phyloP scores from a whole-genome alignment of 2,113 vertebrate genomes.

The Taurulus bubalis region DNA sequence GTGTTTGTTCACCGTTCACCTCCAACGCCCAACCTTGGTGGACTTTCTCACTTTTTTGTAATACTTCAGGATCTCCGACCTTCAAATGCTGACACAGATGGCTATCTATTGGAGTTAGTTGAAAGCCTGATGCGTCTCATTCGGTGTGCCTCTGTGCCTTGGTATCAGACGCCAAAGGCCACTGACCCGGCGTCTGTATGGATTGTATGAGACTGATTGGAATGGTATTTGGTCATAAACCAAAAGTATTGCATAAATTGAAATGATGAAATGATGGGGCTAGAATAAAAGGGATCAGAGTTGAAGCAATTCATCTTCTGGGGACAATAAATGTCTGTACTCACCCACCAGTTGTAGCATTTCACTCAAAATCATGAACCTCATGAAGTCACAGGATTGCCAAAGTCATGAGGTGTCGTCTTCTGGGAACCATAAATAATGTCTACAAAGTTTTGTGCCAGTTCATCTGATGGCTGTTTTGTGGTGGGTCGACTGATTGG shows the following conservation, averaged over 20 bases:
- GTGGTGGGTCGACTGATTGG: too few species aligned
- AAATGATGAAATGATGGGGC: not conserved
- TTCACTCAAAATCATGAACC: not conserved
- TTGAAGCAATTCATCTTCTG: not conserved
- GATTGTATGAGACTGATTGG: not conserved
- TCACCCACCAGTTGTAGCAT: not conserved
- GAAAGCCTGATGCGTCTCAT: not conserved
- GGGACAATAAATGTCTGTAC: not conserved
- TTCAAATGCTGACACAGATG: not conserved
- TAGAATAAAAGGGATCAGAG: not conserved
- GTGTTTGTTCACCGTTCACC: not conserved
- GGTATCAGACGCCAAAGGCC: too few species aligned
- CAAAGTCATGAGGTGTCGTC: not conserved
- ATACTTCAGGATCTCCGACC: too few species aligned
- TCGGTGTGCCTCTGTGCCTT: not conserved
- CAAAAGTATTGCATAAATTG: not conserved
- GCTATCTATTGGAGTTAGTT: not conserved
- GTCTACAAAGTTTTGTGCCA: not conserved
- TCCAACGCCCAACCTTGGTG: not conserved
- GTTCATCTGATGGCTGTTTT: not conserved
- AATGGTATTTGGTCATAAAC: not conserved
- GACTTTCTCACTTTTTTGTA: not conserved
- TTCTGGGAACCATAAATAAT: not conserved
- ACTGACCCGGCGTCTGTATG: too few species aligned
- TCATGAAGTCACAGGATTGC: not conserved